A percentile compares a stretch with the other conserved stretches of the same genome.
phyloP scores from a whole-genome alignment of 1,140 invertebrate genomes.

The Metopolophium dirhodum region DNA sequence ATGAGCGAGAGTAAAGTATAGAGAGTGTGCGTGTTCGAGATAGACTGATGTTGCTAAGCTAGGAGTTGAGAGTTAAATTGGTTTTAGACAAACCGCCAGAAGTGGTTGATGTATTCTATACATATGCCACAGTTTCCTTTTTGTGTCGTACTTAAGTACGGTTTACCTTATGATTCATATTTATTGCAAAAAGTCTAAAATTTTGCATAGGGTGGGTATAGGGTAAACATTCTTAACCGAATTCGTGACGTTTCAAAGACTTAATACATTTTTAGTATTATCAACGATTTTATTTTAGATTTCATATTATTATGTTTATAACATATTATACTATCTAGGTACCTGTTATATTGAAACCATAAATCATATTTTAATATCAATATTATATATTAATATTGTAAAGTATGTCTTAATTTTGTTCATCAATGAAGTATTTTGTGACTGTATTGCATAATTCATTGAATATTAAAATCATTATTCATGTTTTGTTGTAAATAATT shows the following conservation, averaged over 20 bases:
- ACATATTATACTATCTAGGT: neutral
- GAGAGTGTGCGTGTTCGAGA: constrained; percentile 53
- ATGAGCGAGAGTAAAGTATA: constrained; percentile 3
- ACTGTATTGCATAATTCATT: neutral
- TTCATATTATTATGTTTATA: neutral
- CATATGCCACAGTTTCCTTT: neutral
- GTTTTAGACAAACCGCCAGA: constrained; percentile 35
- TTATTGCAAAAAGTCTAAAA: neutral
- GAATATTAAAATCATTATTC: neutral
- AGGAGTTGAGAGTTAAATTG: constrained; percentile 39
- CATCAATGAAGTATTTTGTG: neutral
- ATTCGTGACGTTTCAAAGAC: neutral
- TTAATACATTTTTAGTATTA: neutral
- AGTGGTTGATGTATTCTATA: constrained; percentile 20
- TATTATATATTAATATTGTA: neutral
- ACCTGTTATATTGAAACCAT: neutral
- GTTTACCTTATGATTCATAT: neutral
- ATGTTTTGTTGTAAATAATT: neutral
- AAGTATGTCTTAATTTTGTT: neutral
- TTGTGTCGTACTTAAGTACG: neutral
- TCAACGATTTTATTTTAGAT: neutral
- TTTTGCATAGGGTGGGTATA: neutral
- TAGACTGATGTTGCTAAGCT: constrained; percentile 38
- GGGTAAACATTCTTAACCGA: neutral
- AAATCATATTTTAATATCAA: neutral